These are phyloP conservation scores for Contarinia nasturtii DNA, from an alignment of 1,140 invertebrate species.

Conservation along the genomic window DNA sequence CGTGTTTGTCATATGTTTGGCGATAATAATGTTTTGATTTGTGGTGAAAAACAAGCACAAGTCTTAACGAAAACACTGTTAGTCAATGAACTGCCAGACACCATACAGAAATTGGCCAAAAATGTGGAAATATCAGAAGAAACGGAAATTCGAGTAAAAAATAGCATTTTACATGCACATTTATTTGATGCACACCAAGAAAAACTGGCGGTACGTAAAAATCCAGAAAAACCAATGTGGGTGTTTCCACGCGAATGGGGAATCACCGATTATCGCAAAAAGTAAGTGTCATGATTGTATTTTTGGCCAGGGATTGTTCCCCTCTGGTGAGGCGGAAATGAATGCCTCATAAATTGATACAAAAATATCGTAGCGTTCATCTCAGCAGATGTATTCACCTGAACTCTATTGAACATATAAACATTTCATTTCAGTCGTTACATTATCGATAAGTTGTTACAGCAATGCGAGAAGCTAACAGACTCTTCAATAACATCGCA, in stretches of 20 bases:
- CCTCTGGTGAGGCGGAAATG: no score
- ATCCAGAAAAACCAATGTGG: conserved; percentile 44
- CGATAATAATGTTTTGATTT: conserved; percentile 41
- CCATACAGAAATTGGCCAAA: conserved; percentile 26
- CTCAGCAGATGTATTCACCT: no score
- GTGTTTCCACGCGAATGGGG: conserved; percentile 52
- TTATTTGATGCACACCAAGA: conserved; percentile 61
- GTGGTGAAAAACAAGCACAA: conserved; percentile 51
- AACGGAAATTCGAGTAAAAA: conserved; percentile 32
- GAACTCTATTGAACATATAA: conserved; percentile 3
- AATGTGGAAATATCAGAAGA: conserved; percentile 27
- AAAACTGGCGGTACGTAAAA: conserved; percentile 49
- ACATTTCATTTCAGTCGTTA: conserved; percentile 37
- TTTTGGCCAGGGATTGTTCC: no score
- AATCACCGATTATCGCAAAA: conserved; percentile 43
- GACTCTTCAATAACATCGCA: conserved; percentile 29
- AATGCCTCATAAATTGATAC: no score
- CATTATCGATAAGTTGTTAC: conserved; percentile 44
- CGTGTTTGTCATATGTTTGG: conserved; percentile 33
- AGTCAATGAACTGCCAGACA: conserved; percentile 37
- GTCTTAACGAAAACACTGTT: conserved; percentile 53
- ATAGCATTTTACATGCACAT: conserved; percentile 44
- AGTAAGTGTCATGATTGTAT: conserved; percentile 32
- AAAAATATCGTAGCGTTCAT: no score
- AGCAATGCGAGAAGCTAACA: conserved; percentile 43